Evolutionary conservation across 2,797 vertebrate species (phyloP).

Genomic region (Rhincodon typus): DNA sequence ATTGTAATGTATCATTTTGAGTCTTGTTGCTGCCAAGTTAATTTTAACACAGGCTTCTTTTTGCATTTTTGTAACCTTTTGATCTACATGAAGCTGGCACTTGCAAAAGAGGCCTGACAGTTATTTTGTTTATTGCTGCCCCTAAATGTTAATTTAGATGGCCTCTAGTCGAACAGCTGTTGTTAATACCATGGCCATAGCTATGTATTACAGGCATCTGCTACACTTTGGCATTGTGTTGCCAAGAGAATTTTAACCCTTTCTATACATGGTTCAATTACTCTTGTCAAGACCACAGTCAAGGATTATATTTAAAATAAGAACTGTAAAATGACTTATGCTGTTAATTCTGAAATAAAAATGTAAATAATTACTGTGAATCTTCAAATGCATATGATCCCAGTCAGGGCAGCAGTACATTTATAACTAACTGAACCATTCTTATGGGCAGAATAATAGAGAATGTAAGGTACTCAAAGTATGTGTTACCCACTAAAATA

Average conservation of each 20-base stretch:
- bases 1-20: slow-evolving; percentile 35
- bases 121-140: slow-evolving; percentile 37
- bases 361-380: background rate
- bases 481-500: background rate
- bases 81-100: slow-evolving; percentile 23
- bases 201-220: slow-evolving; percentile 36
- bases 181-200: slow-evolving; percentile 27
- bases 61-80: slow-evolving; percentile 34
- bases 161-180: slow-evolving; percentile 34
- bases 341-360: background rate
- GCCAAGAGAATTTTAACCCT: slow-evolving; percentile 34
- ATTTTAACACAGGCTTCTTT: slow-evolving; percentile 25
- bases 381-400: background rate
- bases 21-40: slow-evolving; percentile 28
- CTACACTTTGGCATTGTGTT: slow-evolving; percentile 14
- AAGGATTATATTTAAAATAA: background rate
- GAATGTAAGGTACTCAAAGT: background rate
- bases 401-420: background rate
- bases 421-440: background rate
- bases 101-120: slow-evolving; percentile 35
- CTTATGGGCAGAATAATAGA: background rate
- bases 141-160: slow-evolving; percentile 35
- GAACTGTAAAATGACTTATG: background rate
- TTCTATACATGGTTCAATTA: slow-evolving; percentile 21
- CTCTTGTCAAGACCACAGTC: background rate